phyloP scores from a whole-genome alignment of 1,140 invertebrate genomes.

The Ceratina japonica region DNA sequence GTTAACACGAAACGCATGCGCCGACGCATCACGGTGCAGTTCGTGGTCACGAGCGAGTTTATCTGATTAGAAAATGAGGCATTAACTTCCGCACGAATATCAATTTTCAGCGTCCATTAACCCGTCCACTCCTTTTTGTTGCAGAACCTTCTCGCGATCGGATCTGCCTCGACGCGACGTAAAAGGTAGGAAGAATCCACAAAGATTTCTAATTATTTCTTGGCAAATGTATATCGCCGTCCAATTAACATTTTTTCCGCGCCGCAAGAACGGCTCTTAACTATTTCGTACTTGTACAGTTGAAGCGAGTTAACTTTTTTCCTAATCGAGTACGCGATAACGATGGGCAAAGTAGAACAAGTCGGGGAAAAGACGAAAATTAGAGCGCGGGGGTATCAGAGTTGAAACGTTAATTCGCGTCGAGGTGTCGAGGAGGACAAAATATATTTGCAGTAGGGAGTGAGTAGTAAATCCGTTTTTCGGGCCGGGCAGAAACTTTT shows the following conservation, averaged over 20 bases:
- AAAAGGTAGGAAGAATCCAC: too few relatives aligned
- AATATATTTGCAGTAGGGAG: conserved; percentile 14
- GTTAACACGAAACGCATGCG: conserved; percentile 34
- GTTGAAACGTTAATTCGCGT: not conserved
- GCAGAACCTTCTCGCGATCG: not conserved
- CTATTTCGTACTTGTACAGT: not conserved
- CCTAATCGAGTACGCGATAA: not conserved
- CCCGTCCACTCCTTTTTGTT: not conserved
- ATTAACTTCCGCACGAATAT: not conserved
- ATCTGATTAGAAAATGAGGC: not conserved
- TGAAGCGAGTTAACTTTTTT: not conserved
- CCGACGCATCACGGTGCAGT: not conserved
- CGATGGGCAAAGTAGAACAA: not conserved
- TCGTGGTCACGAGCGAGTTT: conserved; percentile 3
- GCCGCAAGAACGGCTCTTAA: too few relatives aligned
- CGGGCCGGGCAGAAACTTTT: conserved; percentile 49
- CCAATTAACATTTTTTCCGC: too few relatives aligned
- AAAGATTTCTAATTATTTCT: too few relatives aligned
- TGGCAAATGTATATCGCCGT: too few relatives aligned
- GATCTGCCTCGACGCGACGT: too few relatives aligned
- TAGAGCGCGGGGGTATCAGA: not conserved
- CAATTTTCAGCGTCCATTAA: not conserved
- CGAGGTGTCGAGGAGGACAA: not conserved
- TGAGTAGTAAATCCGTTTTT: conserved; percentile 31
- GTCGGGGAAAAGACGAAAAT: not conserved